These are phyloP conservation scores for Cerastis leucographa DNA, from an alignment of 2,888 invertebrate species.

Conservation along the genomic window DNA sequence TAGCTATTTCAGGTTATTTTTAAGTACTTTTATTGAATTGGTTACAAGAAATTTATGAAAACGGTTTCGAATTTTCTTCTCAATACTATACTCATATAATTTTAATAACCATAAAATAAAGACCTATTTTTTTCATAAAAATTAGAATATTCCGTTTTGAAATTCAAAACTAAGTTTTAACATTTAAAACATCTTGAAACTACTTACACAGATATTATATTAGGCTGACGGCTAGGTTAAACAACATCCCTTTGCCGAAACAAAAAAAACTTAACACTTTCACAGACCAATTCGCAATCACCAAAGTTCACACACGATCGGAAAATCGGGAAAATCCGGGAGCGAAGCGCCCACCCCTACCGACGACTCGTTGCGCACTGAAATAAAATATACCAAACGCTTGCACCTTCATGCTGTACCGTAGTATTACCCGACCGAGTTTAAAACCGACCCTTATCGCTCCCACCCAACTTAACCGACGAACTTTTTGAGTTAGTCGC, in stretches of 20 bases:
- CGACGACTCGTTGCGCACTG: constrained; percentile 79
- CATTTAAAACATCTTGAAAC: constrained; percentile 11
- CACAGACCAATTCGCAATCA: constrained; percentile 65
- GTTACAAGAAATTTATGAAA: neutral
- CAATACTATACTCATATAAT: neutral
- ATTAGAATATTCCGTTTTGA: too few species aligned
- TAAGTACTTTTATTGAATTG: neutral
- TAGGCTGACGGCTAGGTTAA: constrained; percentile 10
- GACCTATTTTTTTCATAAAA: neutral
- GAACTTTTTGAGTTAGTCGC: constrained; percentile 63
- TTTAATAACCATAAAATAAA: neutral
- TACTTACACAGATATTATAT: constrained; percentile 55
- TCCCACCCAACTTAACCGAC: constrained; percentile 26
- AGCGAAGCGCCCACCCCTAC: constrained; percentile 73
- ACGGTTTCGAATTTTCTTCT: neutral
- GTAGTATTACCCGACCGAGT: constrained; percentile 83
- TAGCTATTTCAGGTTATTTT: neutral
- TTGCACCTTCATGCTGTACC: constrained; percentile 78
- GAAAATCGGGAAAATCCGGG: constrained; percentile 64
- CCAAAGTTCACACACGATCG: constrained; percentile 77
- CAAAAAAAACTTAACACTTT: constrained; percentile 64
- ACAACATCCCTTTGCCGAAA: constrained; percentile 65
- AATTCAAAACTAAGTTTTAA: constrained; percentile 22
- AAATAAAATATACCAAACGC: constrained; percentile 74
- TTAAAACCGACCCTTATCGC: constrained; percentile 41